Percentiles rank a stretch among this genome's conserved stretches.
Conservation (phyloP, 2,113 vertebrate genomes). For the Semnornis frantzii region DNA sequence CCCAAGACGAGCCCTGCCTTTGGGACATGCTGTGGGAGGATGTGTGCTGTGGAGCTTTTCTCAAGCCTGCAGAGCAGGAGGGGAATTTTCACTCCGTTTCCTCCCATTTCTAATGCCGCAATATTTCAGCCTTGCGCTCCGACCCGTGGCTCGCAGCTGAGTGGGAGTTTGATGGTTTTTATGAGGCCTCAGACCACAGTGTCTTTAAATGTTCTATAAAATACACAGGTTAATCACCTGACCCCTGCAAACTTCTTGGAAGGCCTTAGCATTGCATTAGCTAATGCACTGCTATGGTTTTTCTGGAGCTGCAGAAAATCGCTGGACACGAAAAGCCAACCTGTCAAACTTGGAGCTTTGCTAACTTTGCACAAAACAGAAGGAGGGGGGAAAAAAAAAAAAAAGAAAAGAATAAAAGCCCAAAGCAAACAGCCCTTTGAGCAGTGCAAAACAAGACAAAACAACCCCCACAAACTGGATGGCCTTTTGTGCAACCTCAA, state of each 20-base stretch:
- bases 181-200: constrained; percentile 62
- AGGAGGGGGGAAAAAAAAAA: not conserved
- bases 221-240: constrained; percentile 65
- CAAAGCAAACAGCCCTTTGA: not conserved
- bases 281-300: constrained; percentile 73
- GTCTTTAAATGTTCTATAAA: constrained; percentile 69
- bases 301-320: constrained; percentile 50
- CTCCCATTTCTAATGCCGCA: constrained; percentile 27
- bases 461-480: constrained; percentile 68
- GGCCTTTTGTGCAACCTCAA: constrained; percentile 53
- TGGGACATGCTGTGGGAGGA: not conserved
- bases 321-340: constrained; percentile 60
- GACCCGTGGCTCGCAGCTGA: constrained; percentile 22
- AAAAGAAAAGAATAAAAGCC: not conserved
- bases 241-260: constrained; percentile 71
- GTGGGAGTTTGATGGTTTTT: constrained; percentile 54
- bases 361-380: constrained; percentile 69
- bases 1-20: not conserved
- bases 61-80: not conserved
- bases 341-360: constrained; percentile 70
- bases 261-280: constrained; percentile 73
- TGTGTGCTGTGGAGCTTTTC: not conserved
- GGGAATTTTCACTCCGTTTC: constrained; percentile 9
- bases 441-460: constrained; percentile 73
- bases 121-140: constrained; percentile 65